Conservation (phyloP, 2,113 vertebrate species). For the Grallaria varia region DNA sequence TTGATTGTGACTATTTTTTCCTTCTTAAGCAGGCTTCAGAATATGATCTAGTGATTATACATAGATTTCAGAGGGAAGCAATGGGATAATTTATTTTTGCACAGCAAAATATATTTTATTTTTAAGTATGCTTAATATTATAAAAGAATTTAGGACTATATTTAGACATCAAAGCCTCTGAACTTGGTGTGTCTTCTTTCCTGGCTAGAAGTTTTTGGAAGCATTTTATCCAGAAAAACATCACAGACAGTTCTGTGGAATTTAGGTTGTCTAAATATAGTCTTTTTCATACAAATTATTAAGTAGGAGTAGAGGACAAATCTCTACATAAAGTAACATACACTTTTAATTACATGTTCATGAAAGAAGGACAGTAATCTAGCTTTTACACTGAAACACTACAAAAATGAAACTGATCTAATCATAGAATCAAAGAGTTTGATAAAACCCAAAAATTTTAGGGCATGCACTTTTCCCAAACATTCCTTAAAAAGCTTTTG, state of each 20-base stretch:
- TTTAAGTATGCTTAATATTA: slow-evolving; percentile 1
- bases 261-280: slow-evolving; percentile 32
- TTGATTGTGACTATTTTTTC: background rate
- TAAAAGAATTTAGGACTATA: background rate
- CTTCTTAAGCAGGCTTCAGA: background rate
- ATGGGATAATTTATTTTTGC: background rate
- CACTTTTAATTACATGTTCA: background rate
- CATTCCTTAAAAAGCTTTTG: background rate
- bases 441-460: background rate
- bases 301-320: background rate
- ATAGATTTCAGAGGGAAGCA: background rate
- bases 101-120: background rate
- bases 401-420: background rate
- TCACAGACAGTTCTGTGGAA: slow-evolving; percentile 9
- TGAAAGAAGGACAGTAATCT: background rate
- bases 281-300: background rate
- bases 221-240: slow-evolving; percentile 41
- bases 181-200: background rate
- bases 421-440: background rate
- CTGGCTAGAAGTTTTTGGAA: background rate
- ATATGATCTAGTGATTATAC: background rate
- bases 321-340: background rate
- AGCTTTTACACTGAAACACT: background rate
- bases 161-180: slow-evolving; percentile 24
- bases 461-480: background rate